A percentile compares a stretch with the other conserved stretches of the same genome.
Evolutionary conservation across 2,888 invertebrate species (phyloP).

Genomic region (Drosophila rubida): DNA sequence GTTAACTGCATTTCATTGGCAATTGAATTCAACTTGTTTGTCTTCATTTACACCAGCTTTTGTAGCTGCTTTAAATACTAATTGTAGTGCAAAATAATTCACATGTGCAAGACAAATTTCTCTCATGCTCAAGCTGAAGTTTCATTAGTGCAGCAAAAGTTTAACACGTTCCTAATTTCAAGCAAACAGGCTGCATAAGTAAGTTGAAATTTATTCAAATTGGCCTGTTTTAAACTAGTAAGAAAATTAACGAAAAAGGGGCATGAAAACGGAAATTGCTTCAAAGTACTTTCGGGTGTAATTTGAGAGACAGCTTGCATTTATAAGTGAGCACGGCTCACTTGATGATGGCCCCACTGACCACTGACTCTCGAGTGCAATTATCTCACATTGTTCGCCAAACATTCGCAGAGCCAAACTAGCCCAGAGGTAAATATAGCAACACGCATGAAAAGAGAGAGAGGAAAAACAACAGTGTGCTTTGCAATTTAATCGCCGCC

Average conservation of each 20-base stretch:
- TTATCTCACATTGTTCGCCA: conserved; percentile 51
- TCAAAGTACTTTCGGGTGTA: conserved; percentile 11
- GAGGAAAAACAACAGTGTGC: neutral
- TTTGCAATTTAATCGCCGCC: conserved; percentile 53
- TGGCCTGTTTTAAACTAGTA: neutral
- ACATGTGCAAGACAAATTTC: too few relatives aligned
- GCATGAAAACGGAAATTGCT: conserved; percentile 11
- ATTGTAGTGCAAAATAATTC: too few relatives aligned
- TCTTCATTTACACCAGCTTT: too few relatives aligned
- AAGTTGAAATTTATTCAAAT: conserved; percentile 15
- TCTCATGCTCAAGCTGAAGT: too few relatives aligned
- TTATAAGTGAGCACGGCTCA: neutral
- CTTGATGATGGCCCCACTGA: conserved; percentile 1
- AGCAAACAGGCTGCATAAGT: neutral
- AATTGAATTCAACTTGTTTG: too few relatives aligned
- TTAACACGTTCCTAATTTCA: neutral
- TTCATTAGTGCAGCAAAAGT: neutral
- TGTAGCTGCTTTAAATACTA: too few relatives aligned
- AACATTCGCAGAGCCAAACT: conserved; percentile 15
- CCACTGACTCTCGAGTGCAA: conserved; percentile 27
- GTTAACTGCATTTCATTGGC: too few relatives aligned
- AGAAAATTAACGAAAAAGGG: neutral
- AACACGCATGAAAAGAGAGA: neutral
- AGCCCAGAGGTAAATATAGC: conserved; percentile 29
- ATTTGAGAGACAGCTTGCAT: conserved; percentile 5